Percentiles rank a stretch among this genome's conserved stretches.
Conservation (phyloP, 2,113 vertebrate species). For the Zonotrichia leucophrys region DNA sequence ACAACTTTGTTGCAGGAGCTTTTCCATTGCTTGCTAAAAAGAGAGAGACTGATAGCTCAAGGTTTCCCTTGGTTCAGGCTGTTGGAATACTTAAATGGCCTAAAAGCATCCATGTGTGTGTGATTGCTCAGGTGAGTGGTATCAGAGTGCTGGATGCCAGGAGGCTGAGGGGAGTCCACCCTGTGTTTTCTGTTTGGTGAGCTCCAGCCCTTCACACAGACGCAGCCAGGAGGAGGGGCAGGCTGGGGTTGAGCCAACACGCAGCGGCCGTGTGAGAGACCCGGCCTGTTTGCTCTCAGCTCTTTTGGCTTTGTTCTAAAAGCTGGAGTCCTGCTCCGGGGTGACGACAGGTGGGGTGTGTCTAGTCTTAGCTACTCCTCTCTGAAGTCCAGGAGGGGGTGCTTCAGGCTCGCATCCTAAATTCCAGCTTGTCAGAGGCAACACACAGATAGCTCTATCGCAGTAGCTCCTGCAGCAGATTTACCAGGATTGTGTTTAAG, state of each 20-base stretch:
- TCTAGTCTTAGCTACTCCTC: neutral
- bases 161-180: neutral
- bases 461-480: neutral
- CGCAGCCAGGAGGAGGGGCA: neutral
- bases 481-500: rapidly evolving
- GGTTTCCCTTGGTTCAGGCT: neutral
- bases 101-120: neutral
- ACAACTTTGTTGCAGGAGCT: neutral
- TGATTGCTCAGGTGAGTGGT: neutral
- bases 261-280: neutral
- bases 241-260: neutral
- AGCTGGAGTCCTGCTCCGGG: neutral
- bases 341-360: neutral
- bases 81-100: neutral
- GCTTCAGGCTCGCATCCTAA: neutral
- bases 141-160: neutral
- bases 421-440: neutral
- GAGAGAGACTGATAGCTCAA: neutral
- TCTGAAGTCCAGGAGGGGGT: neutral
- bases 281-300: neutral
- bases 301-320: neutral
- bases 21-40: neutral
- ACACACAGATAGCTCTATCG: rapidly evolving
- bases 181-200: neutral
- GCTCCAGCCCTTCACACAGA: neutral